Evolutionary conservation across 2,888 invertebrate genomes (phyloP), one percentile per base, ranked within the genome.

Genomic region (Celastrina argiolus): DNA sequence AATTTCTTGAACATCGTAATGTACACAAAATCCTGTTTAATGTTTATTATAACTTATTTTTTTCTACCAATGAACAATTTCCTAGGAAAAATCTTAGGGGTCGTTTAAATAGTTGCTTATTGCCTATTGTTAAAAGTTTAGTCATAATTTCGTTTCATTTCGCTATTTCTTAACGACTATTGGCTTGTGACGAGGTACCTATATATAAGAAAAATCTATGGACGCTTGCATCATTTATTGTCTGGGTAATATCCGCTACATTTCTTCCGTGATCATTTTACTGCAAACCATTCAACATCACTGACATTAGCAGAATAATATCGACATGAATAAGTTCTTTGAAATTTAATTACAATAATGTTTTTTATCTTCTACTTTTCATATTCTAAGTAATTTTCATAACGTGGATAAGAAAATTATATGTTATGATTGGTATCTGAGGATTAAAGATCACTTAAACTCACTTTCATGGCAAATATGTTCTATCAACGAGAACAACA

Each of bases 131-230:
- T 12, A 51, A 1, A 2, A 51, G 22, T 51, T 51, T 14, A 51
- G 22, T 51, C 22, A 51, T 6, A 45, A 18, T 58, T 16, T 16
- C 10, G 59, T 59, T 59, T 10, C 34, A 18, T 36, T 39, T 61
- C 22, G 61, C 14, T 61, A 56, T 65, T 66, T 59, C 58, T 22
- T 31, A 58, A 58, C 42, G 58, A 42, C 59, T 18, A 66, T 6
- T 41, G 28, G 65, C 41, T 41, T 67, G 67, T 65, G 66, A 61
- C 56, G 64, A 61, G 61, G 64, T 69, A n/a, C n/a, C n/a, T n/a
- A n/a, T n/a, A 69, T 68, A 64, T 65, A 67, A 66, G 59, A 59
- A 63, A 65, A 63, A 10, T 51, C 51, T 65, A 28, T 51, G 59
- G 51, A 66, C 56, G 58, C 65, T 69, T 63, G 16, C 22, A 34